Evolutionary conservation across 2,113 vertebrate genomes (phyloP), one percentile per base, ranked within the genome.

Genomic region (Eurypyga helias): DNA sequence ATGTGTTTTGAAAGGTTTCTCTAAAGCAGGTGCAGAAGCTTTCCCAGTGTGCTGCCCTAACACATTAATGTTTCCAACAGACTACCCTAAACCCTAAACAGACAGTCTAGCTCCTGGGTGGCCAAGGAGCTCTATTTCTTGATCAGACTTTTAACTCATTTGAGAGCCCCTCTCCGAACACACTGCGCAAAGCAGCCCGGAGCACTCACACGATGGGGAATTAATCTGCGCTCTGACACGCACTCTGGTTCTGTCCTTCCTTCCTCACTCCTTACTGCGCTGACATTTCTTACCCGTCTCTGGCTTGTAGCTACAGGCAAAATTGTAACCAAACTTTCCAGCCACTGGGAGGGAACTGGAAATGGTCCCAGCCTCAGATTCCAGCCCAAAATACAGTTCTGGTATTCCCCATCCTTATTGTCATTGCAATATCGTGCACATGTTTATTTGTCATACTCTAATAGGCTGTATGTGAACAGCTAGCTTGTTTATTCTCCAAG

Each of bases 401-500:
- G 82, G 71, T 73, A 34, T 70, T 96, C 90, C 87, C 58, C 67
- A 58, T 80, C 66, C 71, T 62, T 24, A 21, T 9, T 88, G 92
- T 49, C 52, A 41, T 49, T 66, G 90, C 58, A 26, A 14, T 36
- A 57, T 85, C 12, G 0, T 66, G 62, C 85, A 95, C 83, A 5
- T 94, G 94, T 95, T 97, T 96, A 85, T 98, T 88, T 88, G 79
- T 86, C 18, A 8, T 55, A 83, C 94, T 96, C 95, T 83, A 91
- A 94, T 89, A 97, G 96, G 94, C 84, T 71, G 80, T 75, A 51
- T 93, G 90, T 83, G 96, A 96, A 52, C 93, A 97, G 80, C 91
- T 84, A 98, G 96, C 91, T 97, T 92, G 54, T 96, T 94, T 96
- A 91, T 96, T 97, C 98, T 98, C 98, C 14, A 54, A 97, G 98